Conservation (phyloP, 2,797 vertebrate species). For the Vipera ursinii region DNA sequence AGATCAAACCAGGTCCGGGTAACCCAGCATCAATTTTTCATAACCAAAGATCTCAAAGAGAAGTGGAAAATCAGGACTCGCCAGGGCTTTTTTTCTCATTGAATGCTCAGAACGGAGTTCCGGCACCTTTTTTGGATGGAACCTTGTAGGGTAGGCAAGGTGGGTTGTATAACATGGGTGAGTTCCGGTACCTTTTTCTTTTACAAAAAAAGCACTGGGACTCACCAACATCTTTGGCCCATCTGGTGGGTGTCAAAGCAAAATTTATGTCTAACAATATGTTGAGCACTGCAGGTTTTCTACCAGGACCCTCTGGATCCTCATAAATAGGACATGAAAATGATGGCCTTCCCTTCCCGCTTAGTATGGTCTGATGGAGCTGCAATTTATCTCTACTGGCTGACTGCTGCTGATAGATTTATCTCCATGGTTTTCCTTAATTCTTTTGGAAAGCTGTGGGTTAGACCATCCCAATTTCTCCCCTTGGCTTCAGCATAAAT, state of each 20-base stretch:
- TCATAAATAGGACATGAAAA: neutral
- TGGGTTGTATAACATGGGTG: too few relatives aligned
- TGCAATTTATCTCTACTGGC: neutral
- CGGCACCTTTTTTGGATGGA: too few relatives aligned
- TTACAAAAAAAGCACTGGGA: too few relatives aligned
- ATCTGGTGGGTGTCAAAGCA: neutral
- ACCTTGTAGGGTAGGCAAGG: too few relatives aligned
- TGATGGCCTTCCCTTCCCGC: neutral
- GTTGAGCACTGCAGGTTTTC: neutral
- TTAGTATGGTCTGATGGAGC: neutral
- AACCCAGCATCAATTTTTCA: neutral
- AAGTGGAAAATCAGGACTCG: neutral
- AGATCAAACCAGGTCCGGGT: neutral
- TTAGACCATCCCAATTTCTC: neutral
- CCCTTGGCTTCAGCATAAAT: neutral
- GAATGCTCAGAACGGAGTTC: too few relatives aligned
- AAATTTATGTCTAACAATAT: neutral
- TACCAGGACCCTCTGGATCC: neutral
- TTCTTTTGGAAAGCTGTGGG: neutral
- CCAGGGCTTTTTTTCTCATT: too few relatives aligned
- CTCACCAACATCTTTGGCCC: neutral
- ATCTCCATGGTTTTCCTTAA: neutral
- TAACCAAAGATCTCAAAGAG: neutral
- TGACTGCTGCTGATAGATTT: neutral
- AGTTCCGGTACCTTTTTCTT: too few relatives aligned